Base-by-base conservation (phyloP, 2,888 invertebrate species). In the Synanthedon andrenaeformis region DNA sequence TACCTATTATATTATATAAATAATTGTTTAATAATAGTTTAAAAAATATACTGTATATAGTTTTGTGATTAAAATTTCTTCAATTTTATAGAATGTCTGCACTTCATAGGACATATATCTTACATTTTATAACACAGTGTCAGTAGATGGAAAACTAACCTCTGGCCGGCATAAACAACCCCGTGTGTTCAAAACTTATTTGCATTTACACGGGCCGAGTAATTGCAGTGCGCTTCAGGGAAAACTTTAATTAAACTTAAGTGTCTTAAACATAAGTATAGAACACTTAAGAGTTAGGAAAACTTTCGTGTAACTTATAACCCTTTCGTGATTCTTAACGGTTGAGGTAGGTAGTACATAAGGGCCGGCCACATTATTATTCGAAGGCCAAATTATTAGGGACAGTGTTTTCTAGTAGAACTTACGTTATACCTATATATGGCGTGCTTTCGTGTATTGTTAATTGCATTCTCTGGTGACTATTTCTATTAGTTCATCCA, bases 181-280 rank as follows among this genome's bases (percentile, higher is more conserved):
- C 73, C 71, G 70, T 74, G 77, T 73, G 78, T 56, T 57, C 74
- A 70, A 72, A 83, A 84, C 82, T 81, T 83, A 84, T 84, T 85
- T 85, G 83, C 86, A 86, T 84, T 82, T 83, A 84, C 85, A 83
- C 79, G 82, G 79, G 73, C 81, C 82, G 73, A 81, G 82, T 85
- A 85, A 85, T 82, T 85, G 83, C 82, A 77, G 69, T 78, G 82
- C 74, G 81, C 83, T 82, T 82, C 79, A 69, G 84, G 85, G 84
- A 82, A 76, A 80, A 77, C 72, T 85, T 85, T 85, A 84, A 86
- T 85, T 86, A 85, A 85, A 84, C 77, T 70, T 74, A 78, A 83
- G 74, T 80, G 76, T 78, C 76, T 76, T 79, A 74, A 77, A 76
- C 76, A 76, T 74, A 75, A 78, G 75, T 76, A 76, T 73, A 65